Evolutionary conservation across 1,140 invertebrate species (phyloP).

Genomic region (Drosophila mojavensis): DNA sequence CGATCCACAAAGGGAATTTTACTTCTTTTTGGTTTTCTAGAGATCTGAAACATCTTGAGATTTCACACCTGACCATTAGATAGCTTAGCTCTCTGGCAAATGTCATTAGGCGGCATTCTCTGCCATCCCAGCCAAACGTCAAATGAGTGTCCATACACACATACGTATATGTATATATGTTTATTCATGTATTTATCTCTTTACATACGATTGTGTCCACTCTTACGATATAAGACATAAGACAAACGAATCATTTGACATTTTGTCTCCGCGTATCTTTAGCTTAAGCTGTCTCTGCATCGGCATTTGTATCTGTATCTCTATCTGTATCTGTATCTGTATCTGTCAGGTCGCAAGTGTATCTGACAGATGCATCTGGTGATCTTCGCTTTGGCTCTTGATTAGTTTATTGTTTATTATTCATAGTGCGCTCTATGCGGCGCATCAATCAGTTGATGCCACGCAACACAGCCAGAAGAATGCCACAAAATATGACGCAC

Average conservation of each 20-base stretch:
- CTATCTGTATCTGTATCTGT: constrained; percentile 22
- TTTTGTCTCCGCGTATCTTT: constrained; percentile 1
- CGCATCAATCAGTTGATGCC: constrained; percentile 63
- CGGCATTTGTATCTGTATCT: constrained; percentile 7
- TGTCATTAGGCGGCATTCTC: neutral
- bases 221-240: constrained; percentile 1
- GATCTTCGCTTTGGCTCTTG: constrained; percentile 44
- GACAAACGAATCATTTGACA: constrained; percentile 76
- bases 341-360: constrained; percentile 28
- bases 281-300: neutral
- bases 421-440: constrained; percentile 46
- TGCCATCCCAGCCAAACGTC: neutral
- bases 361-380: constrained; percentile 22
- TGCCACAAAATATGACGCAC: constrained; percentile 22
- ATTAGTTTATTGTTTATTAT: constrained; percentile 80
- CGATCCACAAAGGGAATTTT: too few relatives aligned
- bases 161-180: neutral
- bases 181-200: neutral
- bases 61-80: constrained; percentile 42
- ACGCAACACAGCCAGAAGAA: neutral
- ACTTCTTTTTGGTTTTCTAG: too few relatives aligned
- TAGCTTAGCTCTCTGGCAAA: constrained; percentile 21
- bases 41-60: neutral
- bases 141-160: neutral
- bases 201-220: neutral